Evolutionary conservation across 1,140 invertebrate species (phyloP).

Genomic region (Lordiphosa mommai): DNA sequence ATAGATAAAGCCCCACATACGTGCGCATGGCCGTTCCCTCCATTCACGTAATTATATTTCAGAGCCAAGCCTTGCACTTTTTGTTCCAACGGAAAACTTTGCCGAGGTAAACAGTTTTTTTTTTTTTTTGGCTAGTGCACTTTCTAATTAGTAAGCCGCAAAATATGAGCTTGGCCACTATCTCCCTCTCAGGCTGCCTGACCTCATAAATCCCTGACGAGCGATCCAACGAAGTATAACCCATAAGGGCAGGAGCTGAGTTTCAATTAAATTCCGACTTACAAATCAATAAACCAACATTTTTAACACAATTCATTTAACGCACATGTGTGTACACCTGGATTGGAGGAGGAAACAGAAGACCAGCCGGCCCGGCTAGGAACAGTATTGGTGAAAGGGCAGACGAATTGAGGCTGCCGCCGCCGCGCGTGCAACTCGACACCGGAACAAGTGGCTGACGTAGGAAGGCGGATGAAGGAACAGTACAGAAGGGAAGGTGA

Average conservation of each 20-base stretch:
- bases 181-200: not conserved
- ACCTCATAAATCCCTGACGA: constrained; percentile 42
- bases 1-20: constrained; percentile 33
- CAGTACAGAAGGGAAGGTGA: not conserved
- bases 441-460: constrained; percentile 70
- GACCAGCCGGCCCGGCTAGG: constrained; percentile 3
- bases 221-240: not conserved
- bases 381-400: constrained; percentile 1
- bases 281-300: constrained; percentile 76
- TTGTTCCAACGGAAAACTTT: constrained; percentile 1
- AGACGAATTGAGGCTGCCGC: constrained; percentile 21
- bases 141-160: constrained; percentile 63
- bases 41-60: constrained; percentile 63
- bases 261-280: constrained; percentile 76
- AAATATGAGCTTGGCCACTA: constrained; percentile 56
- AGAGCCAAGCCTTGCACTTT: constrained; percentile 49
- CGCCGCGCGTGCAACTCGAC: constrained; percentile 63
- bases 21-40: not conserved
- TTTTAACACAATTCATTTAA: constrained; percentile 67
- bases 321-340: constrained; percentile 54
- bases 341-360: constrained; percentile 19
- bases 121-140: constrained; percentile 18
- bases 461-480: not conserved
- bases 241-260: constrained; percentile 4
- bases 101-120: constrained; percentile 48